These are phyloP conservation scores for Aptenodytes forsteri DNA, from an alignment of 2,113 vertebrate species.

Conservation along the genomic window DNA sequence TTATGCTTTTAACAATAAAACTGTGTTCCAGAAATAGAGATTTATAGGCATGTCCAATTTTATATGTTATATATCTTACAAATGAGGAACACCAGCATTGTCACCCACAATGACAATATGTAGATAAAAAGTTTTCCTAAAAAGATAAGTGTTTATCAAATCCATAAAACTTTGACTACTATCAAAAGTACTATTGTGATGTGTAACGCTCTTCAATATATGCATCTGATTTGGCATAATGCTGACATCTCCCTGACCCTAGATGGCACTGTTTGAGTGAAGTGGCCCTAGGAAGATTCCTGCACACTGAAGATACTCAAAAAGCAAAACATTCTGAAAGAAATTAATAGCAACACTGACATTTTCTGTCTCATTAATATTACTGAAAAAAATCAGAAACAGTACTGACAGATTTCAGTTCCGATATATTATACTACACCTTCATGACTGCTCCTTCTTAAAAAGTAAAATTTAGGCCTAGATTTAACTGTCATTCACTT, in stretches of 20 bases:
- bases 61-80: not conserved
- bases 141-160: not conserved
- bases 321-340: not conserved
- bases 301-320: not conserved
- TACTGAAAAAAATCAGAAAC: not conserved
- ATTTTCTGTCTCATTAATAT: not conserved
- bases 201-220: not conserved
- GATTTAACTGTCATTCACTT: not conserved
- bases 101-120: not conserved
- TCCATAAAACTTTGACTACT: not conserved
- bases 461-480: not conserved
- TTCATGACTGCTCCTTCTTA: not conserved
- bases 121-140: not conserved
- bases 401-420: not conserved
- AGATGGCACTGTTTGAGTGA: not conserved
- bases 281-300: not conserved
- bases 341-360: not conserved
- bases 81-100: not conserved
- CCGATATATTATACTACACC: not conserved
- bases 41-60: not conserved
- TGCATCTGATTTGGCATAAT: not conserved
- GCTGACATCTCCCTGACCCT: not conserved
- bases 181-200: not conserved
- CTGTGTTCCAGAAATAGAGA: not conserved
- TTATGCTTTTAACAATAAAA: not conserved